Base-by-base conservation (phyloP, 2,888 invertebrate species). In the Eupeodes latifasciatus region DNA sequence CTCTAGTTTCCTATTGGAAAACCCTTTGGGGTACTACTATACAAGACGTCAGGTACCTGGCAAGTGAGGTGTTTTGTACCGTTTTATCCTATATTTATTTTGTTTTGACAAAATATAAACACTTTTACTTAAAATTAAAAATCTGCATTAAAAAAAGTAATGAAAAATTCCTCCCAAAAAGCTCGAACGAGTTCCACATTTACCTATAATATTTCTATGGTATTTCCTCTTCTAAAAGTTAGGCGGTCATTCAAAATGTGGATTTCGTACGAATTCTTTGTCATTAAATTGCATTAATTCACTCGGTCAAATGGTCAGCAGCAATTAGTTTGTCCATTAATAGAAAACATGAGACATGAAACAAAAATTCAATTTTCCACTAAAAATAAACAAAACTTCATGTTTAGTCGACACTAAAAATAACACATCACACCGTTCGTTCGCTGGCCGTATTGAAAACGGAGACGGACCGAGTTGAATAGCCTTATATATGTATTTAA, bases 301-400 rank as follows among this genome's bases (percentile, higher is more conserved):
- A 87, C 76, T 87, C 87, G 87, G 84, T 87, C 87, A 87, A 84
- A 87, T 77, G 84, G 84, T 55, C 71, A 71, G 11, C 82, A 64
- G 53, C 16, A 51, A 76, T 80, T 72, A 72, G n/a, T 64, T 74
- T 34, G 2, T 12, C 34, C 34, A 16, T 71, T 79, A 83, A 84
- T 84, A 80, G 80, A 66, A 16, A n/a, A 51, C 55, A 87, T 80
- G 83, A 84, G 66, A 83, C 83, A 79, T 16, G 34, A 61, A 53
- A 66, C 57, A 27, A 67, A 81, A 51, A 74, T 53, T 85, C 12
- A 34, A 7, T 9, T 9, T 4, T 34, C 14, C 5, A 12, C 5
- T 7, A 51, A 49, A 59, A 49, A 51, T 5, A 19, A 40, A 10
- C 16, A 85, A 59, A 71, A 14, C 1, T 53, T 14, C n/a, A 49